Base-by-base conservation (phyloP, 2,888 invertebrate species). In the Drosophila demipolita region DNA sequence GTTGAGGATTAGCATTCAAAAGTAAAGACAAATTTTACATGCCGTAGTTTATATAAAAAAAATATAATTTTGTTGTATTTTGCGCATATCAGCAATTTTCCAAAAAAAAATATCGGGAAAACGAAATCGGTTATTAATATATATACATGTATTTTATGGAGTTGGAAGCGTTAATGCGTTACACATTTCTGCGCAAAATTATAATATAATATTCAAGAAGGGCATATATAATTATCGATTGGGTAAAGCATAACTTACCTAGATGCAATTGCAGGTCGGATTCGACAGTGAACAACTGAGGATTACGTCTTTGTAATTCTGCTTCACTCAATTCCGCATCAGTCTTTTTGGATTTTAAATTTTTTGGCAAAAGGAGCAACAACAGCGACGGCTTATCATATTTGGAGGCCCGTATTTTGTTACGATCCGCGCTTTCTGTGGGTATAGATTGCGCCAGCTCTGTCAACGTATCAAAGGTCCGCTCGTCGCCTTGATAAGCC, bases 391-490 rank as follows among this genome's bases (percentile, higher is more conserved):
- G 90, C 83, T 92, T 92, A 73, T 93, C 98, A 93, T 97, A 97
- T 94, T 97, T 97, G 0, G 97, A 97, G 12, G 97, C 96, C 29
- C 97, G 97, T 91, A 98, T 94, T 86, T 97, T 90, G 53, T 89
- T 87, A 58, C 91, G 92, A 33, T 83, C 83, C 11, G 79, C 78
- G 4, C 89, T 87, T 53, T 90, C 87, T 12, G 92, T 90, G 58
- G 86, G 87, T 75, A 93, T 92, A 59, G 79, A 91, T 66, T 89
- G 84, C 20, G 92, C 93, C 75, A 93, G 69, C 35, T 92, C 92
- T 8, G 83, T 82, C 38, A 93, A 75, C 61, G 90, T 89, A 52
- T 90, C 88, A 66, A 92, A 92, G 35, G 69, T 63, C 20, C 80
- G 82, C 52, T 85, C 75, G 3, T 61, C 79, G 11, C 90, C 88